phyloP scores from a whole-genome alignment of 2,113 vertebrate genomes.

The Oncorhynchus gorbuscha region DNA sequence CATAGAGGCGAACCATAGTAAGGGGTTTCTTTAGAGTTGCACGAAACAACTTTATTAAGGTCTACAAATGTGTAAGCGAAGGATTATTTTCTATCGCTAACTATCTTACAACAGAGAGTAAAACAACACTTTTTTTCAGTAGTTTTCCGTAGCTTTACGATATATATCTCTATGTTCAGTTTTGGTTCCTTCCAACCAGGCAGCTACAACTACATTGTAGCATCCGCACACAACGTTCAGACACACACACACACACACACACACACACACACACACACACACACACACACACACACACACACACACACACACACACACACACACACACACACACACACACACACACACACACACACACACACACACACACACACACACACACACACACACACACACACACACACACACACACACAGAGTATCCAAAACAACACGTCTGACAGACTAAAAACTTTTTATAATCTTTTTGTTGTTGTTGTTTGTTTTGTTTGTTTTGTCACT shows the following conservation, averaged over 20 bases:
- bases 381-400: conserved; percentile 5
- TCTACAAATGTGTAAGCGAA: conserved; percentile 53
- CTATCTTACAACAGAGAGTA: conserved; percentile 62
- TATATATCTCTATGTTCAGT: conserved; percentile 57
- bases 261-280: conserved; percentile 48
- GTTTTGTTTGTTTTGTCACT: conserved; percentile 30
- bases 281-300: conserved; percentile 39
- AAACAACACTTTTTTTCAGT: conserved; percentile 58
- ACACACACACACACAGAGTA: conserved; percentile 23
- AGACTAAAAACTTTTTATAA: conserved; percentile 27
- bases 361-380: conserved; percentile 47
- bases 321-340: conserved; percentile 33
- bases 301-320: conserved; percentile 43
- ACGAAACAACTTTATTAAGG: conserved; percentile 67
- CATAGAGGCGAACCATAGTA: conserved; percentile 47
- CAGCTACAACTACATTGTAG: conserved; percentile 37
- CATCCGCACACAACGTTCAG: conserved; percentile 6
- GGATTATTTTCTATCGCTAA: conserved; percentile 53
- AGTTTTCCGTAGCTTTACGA: conserved; percentile 52
- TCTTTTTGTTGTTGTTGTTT: conserved; percentile 25
- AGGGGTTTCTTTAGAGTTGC: conserved; percentile 75
- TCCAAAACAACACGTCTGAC: conserved; percentile 26
- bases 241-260: conserved; percentile 27
- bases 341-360: conserved; percentile 27
- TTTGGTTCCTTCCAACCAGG: conserved; percentile 60